These are phyloP conservation scores for Ophion ellenae DNA, from an alignment of 2,888 invertebrate genomes.

Conservation along the genomic window DNA sequence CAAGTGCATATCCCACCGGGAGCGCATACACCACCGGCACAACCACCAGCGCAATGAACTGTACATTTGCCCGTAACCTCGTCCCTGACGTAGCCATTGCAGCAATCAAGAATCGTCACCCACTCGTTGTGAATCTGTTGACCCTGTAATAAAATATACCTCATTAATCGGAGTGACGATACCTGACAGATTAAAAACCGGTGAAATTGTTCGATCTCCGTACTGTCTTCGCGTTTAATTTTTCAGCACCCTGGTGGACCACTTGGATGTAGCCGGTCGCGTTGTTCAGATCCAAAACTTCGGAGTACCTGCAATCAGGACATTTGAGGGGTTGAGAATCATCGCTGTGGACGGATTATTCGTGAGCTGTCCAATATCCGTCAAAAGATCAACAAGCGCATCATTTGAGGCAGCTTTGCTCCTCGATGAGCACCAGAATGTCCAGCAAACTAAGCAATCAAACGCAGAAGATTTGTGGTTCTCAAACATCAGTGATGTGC, in stretches of 20 bases:
- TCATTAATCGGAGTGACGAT: neutral
- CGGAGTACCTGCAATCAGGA: conserved; percentile 68
- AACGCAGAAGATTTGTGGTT: too few relatives aligned
- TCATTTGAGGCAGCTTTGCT: too few relatives aligned
- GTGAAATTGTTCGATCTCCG: conserved; percentile 24
- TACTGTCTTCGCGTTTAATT: conserved; percentile 68
- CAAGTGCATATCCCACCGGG: conserved; percentile 88
- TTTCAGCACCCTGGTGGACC: conserved; percentile 48
- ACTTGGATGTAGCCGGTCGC: conserved; percentile 67
- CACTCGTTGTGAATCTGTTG: conserved; percentile 63
- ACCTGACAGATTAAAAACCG: neutral
- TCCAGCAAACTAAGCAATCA: too few relatives aligned
- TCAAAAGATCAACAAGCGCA: too few relatives aligned
- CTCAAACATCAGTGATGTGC: too few relatives aligned
- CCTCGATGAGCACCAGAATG: neutral
- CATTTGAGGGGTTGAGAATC: neutral
- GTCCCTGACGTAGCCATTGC: conserved; percentile 89
- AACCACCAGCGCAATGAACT: conserved; percentile 87
- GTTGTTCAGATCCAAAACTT: conserved; percentile 69
- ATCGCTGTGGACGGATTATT: neutral
- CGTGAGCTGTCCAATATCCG: neutral
- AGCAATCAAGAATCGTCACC: conserved; percentile 86
- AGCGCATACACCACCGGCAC: conserved; percentile 89
- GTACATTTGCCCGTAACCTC: conserved; percentile 85
- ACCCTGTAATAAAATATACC: conserved; percentile 25